Percentiles rank a stretch among this genome's conserved stretches.
These are phyloP conservation scores for Notothenia rossii DNA, from an alignment of 2,113 vertebrate species.

Conservation along the genomic window DNA sequence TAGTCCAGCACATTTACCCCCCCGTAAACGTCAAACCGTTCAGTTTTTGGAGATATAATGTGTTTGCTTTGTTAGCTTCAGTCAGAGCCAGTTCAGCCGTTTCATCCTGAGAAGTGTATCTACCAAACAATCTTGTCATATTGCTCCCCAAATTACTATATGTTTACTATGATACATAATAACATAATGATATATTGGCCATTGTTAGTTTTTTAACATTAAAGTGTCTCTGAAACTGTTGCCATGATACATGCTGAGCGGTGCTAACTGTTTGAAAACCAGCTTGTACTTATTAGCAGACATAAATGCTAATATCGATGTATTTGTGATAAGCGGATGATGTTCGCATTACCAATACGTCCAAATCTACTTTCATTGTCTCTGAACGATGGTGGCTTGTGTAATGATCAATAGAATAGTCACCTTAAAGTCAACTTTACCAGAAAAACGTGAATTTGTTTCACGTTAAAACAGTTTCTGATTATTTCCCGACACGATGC, in stretches of 20 bases:
- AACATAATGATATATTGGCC: background rate
- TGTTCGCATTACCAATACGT: background rate
- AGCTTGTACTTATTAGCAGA: background rate
- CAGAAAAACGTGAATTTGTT: conserved; percentile 4
- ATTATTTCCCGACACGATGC: conserved; percentile 18
- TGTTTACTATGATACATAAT: too few relatives aligned
- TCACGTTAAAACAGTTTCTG: conserved; percentile 19
- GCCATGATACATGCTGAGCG: background rate
- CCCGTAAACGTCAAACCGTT: background rate
- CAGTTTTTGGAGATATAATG: background rate
- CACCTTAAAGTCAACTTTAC: background rate
- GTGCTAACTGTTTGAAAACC: background rate
- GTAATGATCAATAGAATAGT: conserved; percentile 39
- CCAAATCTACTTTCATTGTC: background rate
- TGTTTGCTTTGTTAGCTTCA: background rate
- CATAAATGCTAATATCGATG: background rate
- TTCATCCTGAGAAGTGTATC: background rate
- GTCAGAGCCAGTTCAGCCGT: background rate
- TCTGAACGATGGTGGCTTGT: background rate
- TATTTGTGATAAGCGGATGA: background rate
- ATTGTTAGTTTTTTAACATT: background rate
- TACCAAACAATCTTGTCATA: background rate
- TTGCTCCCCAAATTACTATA: background rate
- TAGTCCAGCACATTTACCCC: background rate
- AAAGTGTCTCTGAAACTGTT: background rate